Evolutionary conservation across 2,888 invertebrate genomes (phyloP).

Genomic region (Enchytraeus crypticus): DNA sequence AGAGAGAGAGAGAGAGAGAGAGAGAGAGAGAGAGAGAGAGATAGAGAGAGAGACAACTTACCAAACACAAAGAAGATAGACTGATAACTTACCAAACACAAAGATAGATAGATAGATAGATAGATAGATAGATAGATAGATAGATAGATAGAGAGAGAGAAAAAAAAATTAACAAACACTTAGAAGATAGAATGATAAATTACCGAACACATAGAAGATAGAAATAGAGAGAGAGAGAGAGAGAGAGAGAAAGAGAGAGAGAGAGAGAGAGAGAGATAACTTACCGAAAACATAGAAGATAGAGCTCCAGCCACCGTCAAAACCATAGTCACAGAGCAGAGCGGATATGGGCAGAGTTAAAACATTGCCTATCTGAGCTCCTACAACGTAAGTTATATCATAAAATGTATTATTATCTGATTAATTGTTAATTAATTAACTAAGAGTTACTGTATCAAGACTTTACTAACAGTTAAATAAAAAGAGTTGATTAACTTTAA

Average conservation of each 20-base stretch:
- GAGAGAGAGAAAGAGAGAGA: not conserved
- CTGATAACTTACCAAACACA: no score
- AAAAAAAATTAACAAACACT: no score
- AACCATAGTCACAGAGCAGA: conserved; percentile 59
- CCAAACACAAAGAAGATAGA: no score
- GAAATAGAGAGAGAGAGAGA: not conserved
- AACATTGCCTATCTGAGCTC: conserved; percentile 78
- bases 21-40: not conserved
- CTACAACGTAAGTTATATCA: conserved; percentile 38
- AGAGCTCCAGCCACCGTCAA: conserved; percentile 53
- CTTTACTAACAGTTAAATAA: no score
- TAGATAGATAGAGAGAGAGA: no score
- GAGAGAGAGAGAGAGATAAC: not conserved
- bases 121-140: no score
- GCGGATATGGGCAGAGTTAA: conserved; percentile 72
- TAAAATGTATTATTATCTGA: not conserved
- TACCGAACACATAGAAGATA: not conserved
- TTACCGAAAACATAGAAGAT: conserved; percentile 21
- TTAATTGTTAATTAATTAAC: no score
- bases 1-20: not conserved
- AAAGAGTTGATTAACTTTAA: no score
- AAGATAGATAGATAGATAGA: no score
- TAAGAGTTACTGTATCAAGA: no score
- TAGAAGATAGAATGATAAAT: not conserved
- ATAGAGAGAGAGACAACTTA: no score